Evolutionary conservation across 2,888 invertebrate genomes (phyloP).

Genomic region (Netelia virgata): DNA sequence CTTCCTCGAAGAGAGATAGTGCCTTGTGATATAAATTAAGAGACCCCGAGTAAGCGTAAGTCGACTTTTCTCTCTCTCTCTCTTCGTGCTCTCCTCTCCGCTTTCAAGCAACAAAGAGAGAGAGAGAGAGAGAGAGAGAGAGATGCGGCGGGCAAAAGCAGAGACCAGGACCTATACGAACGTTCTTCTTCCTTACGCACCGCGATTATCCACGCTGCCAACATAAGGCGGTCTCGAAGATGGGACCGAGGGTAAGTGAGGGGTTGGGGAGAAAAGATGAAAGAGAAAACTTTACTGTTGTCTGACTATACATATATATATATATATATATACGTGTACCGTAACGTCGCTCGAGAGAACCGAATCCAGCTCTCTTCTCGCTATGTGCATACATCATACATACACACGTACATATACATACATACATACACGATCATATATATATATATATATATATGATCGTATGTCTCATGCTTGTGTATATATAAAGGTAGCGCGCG

Average conservation of each 20-base stretch:
- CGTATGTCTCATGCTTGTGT: neutral
- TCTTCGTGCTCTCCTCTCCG: neutral
- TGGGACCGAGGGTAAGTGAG: constrained; percentile 58
- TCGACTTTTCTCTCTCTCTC: constrained; percentile 30
- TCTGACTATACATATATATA: neutral
- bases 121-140: constrained; percentile 29
- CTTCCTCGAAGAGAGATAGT: constrained; percentile 55
- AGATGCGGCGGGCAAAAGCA: constrained; percentile 60
- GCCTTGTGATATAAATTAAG: constrained; percentile 67
- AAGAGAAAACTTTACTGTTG: constrained; percentile 29
- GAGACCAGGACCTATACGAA: constrained; percentile 67
- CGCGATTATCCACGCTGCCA: constrained; percentile 77
- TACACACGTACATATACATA: neutral
- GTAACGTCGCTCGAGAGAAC: constrained; percentile 40
- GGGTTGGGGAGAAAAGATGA: constrained; percentile 16
- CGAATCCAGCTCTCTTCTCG: constrained; percentile 39
- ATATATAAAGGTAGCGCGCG: constrained; percentile 48
- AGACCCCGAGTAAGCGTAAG: constrained; percentile 57
- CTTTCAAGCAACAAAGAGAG: neutral
- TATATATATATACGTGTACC: constrained; percentile 22
- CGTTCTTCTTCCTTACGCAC: constrained; percentile 75
- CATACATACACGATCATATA: neutral
- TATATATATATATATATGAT: neutral
- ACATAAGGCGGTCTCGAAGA: constrained; percentile 71
- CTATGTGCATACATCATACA: constrained; percentile 8